These are phyloP conservation scores for Arctocebus calabarensis DNA, from an alignment of 2,797 vertebrate genomes.

Conservation along the genomic window DNA sequence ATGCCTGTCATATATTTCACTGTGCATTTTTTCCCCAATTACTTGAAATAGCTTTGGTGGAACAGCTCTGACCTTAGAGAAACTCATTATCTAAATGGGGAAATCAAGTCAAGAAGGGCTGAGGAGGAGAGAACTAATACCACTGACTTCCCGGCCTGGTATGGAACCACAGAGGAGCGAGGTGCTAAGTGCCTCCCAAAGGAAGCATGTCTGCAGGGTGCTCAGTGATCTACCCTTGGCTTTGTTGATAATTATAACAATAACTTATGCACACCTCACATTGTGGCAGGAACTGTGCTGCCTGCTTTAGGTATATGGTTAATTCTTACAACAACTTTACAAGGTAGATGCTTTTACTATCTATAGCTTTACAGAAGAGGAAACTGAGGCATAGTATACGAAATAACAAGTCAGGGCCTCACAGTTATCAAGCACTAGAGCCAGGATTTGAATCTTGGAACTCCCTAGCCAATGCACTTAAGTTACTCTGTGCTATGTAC, in stretches of 20 bases:
- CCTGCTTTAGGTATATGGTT: neutral
- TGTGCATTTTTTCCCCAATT: neutral
- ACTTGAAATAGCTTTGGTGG: neutral
- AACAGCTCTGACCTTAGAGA: neutral
- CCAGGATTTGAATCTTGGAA: neutral
- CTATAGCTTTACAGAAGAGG: neutral
- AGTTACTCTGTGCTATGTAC: neutral
- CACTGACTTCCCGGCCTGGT: neutral
- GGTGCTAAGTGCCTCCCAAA: neutral
- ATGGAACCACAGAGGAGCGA: neutral
- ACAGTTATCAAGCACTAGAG: neutral
- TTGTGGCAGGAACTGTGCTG: neutral
- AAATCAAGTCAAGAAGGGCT: constrained; percentile 17
- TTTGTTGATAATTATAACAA: neutral
- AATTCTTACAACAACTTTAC: constrained; percentile 11
- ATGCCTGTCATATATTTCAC: neutral
- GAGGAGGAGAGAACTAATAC: neutral
- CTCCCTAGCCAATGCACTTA: no score
- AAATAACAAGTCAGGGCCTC: neutral
- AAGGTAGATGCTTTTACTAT: neutral
- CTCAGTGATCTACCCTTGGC: neutral
- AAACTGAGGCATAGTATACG: neutral
- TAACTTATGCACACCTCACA: neutral
- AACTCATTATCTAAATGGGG: neutral
- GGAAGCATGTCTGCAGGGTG: neutral